phyloP scores from a whole-genome alignment of 2,888 invertebrate genomes.

The Catonia carolina region DNA sequence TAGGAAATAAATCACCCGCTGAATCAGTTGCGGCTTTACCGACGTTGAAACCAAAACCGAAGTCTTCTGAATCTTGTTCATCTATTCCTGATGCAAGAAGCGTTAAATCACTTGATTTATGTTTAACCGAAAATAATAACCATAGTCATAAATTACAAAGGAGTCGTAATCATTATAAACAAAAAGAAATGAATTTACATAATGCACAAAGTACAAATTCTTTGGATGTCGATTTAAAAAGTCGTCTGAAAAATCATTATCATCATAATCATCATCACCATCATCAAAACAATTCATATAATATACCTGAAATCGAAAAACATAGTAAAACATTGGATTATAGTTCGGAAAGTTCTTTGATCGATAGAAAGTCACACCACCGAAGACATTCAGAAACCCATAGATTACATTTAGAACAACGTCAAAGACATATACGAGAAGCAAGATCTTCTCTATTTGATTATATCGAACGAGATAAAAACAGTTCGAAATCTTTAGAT shows the following conservation, averaged over 20 bases:
- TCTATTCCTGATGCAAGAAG: conserved; percentile 48
- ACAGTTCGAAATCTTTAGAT: conserved; percentile 26
- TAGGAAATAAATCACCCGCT: conserved; percentile 17
- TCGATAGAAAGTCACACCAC: conserved; percentile 13
- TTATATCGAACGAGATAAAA: conserved; percentile 27
- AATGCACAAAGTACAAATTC: conserved; percentile 30
- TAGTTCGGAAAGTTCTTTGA: conserved; percentile 47
- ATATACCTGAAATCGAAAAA: neutral
- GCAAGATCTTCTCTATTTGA: conserved; percentile 30
- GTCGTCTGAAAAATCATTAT: neutral
- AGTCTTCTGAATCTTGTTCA: neutral
- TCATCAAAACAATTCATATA: neutral
- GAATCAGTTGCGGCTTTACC: conserved; percentile 14
- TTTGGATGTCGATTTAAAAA: conserved; percentile 42
- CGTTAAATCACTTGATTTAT: conserved; percentile 59
- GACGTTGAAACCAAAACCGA: conserved; percentile 18
- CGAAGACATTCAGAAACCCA: conserved; percentile 24
- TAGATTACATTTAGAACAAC: conserved; percentile 28
- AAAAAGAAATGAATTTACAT: conserved; percentile 27
- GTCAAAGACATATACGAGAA: conserved; percentile 30
- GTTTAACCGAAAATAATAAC: conserved; percentile 50
- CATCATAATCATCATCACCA: neutral
- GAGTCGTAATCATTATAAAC: conserved; percentile 11
- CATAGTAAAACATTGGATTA: conserved; percentile 45
- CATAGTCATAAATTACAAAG: conserved; percentile 5